Evolutionary conservation across 1,140 invertebrate genomes (phyloP), one percentile per base, ranked within the genome.

Genomic region (Drosophila parvula): DNA sequence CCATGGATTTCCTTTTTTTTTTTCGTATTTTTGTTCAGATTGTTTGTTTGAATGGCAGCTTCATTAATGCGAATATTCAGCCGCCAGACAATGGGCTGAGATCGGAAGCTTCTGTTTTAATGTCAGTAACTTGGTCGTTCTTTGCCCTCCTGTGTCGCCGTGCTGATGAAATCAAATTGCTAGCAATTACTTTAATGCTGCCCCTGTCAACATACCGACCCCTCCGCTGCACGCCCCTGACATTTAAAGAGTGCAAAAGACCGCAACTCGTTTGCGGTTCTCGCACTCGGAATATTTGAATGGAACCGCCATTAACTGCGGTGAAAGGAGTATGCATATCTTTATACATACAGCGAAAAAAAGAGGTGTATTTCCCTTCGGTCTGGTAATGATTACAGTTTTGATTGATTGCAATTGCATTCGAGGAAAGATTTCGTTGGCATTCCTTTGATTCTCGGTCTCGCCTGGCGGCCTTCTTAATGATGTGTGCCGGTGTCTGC

Each of bases 31-130:
- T 12, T 10, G 27, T 41, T 5, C 34, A 57, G 62, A 68, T 70
- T 51, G 59, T 77, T 85, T 70, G 79, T 83, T 63, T 88, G 84
- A 89, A 88, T 88, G 84, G 74, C 80, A 88, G 84, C 77, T 89
- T 88, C 84, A 88, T 88, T 88, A 88, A 88, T 89, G 82, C 68
- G 63, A 67, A 81, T 63, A 78, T 71, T 59, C 57, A 76, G 62
- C 56, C 59, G 36, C 63, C 74, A 51, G 67, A 71, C 65, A 74
- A 57, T 63, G 55, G 45, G 32, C 40, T 34, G 45, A 45, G 68
- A 58, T 75, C 41, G 44, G 50, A 11, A 36, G 11, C n/a, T 18
- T 53, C 45, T 59, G 53, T 32, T 34, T 65, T 53, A 58, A 41
- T 58, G n/a, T 55, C 22, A 18, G 50, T 48, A 48, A 48, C 45